Percentiles rank a stretch among this genome's conserved stretches.
Evolutionary conservation across 2,113 vertebrate species (phyloP).

Genomic region (Hyla sarda): DNA sequence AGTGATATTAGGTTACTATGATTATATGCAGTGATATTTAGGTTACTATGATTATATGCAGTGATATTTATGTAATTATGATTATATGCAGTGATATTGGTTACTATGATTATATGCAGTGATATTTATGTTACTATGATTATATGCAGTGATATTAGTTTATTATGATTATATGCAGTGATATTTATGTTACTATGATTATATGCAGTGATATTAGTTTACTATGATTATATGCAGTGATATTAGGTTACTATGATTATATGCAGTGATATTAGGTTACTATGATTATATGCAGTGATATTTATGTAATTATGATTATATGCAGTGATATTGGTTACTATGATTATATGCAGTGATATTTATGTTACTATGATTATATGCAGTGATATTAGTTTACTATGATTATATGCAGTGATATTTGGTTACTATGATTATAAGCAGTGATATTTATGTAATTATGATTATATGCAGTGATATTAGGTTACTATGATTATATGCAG

Average conservation of each 20-base stretch:
- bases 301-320: neutral
- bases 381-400: neutral
- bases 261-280: neutral
- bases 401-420: neutral
- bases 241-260: neutral
- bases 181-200: neutral
- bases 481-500: neutral
- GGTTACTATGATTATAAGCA: neutral
- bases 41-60: neutral
- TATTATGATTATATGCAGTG: too few relatives aligned
- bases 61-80: neutral
- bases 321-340: neutral
- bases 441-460: neutral
- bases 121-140: neutral
- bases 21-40: neutral
- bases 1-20: neutral
- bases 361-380: neutral
- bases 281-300: neutral
- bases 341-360: neutral
- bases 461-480: neutral
- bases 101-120: neutral
- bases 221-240: neutral
- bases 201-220: neutral
- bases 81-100: neutral
- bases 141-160: too few relatives aligned